phyloP scores from a whole-genome alignment of 2,888 invertebrate species.

The Leucoptera coffeella region DNA sequence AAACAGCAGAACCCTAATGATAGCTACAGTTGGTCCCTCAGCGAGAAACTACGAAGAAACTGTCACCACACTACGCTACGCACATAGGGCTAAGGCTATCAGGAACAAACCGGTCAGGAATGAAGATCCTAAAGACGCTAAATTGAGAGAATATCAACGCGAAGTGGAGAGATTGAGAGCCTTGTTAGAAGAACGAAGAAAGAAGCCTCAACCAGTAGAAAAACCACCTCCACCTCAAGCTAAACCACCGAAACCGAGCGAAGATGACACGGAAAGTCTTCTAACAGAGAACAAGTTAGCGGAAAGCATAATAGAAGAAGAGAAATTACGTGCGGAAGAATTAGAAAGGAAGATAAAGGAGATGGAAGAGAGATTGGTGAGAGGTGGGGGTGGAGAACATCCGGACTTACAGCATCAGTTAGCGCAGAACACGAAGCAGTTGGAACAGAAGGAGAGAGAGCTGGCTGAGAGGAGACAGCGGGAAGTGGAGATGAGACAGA shows the following conservation, averaged over 20 bases:
- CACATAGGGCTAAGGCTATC: constrained; percentile 92
- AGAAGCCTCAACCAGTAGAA: constrained; percentile 11
- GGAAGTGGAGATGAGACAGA: constrained; percentile 88
- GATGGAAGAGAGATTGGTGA: constrained; percentile 90
- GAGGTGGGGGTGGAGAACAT: constrained; percentile 58
- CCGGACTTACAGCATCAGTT: too few relatives aligned
- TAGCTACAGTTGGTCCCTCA: constrained; percentile 97
- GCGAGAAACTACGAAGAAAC: constrained; percentile 98
- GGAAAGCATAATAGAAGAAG: constrained; percentile 56
- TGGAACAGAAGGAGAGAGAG: constrained; percentile 76
- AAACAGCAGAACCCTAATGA: constrained; percentile 98
- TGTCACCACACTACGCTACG: constrained; percentile 91
- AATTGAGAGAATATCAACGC: constrained; percentile 90
- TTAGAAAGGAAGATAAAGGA: constrained; percentile 72
- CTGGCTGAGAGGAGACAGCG: constrained; percentile 88
- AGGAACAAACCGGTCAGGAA: constrained; percentile 98
- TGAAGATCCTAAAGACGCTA: constrained; percentile 98
- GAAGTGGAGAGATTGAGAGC: constrained; percentile 74
- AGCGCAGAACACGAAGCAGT: too few relatives aligned
- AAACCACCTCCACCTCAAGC: too few relatives aligned
- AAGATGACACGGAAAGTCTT: constrained; percentile 30
- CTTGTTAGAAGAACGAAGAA: constrained; percentile 35
- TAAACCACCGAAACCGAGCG: too few relatives aligned
- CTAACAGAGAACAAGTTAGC: constrained; percentile 42
- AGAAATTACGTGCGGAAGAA: constrained; percentile 67